Percentiles rank a stretch among this genome's conserved stretches.
Conservation (phyloP, 2,888 invertebrate species). For the Apantesis nais region DNA sequence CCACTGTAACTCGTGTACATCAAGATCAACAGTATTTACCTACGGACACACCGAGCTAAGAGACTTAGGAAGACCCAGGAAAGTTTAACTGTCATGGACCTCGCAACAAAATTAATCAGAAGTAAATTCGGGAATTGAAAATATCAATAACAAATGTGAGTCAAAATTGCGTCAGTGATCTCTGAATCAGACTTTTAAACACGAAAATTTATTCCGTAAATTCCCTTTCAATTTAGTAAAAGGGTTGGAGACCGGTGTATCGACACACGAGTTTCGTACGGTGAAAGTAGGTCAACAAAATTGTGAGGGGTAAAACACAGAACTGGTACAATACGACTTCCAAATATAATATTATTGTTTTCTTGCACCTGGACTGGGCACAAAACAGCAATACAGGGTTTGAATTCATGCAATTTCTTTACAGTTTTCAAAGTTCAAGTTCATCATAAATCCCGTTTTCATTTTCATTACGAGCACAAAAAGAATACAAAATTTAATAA, state of each 20-base stretch:
- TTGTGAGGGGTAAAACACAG: conserved; percentile 11
- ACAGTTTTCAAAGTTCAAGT: not conserved
- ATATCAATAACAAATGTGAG: not conserved
- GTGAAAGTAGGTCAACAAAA: conserved; percentile 18
- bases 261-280: conserved; percentile 1
- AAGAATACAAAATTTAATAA: not conserved
- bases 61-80: too few relatives aligned
- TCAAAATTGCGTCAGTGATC: not conserved
- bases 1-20: too few relatives aligned
- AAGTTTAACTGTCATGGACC: too few relatives aligned
- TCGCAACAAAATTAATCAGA: not conserved
- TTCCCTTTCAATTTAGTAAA: not conserved
- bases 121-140: not conserved
- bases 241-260: not conserved
- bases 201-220: not conserved
- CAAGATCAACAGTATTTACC: not conserved
- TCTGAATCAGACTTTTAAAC: not conserved
- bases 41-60: not conserved
- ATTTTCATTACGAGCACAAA: too few relatives aligned
- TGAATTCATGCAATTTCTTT: not conserved
- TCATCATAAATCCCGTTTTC: not conserved
- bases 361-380: conserved; percentile 18
- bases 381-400: conserved; percentile 9
- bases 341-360: not conserved
- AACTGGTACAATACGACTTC: conserved; percentile 7